phyloP scores from a whole-genome alignment of 2,113 vertebrate genomes.

The Ramphastos sulfuratus region DNA sequence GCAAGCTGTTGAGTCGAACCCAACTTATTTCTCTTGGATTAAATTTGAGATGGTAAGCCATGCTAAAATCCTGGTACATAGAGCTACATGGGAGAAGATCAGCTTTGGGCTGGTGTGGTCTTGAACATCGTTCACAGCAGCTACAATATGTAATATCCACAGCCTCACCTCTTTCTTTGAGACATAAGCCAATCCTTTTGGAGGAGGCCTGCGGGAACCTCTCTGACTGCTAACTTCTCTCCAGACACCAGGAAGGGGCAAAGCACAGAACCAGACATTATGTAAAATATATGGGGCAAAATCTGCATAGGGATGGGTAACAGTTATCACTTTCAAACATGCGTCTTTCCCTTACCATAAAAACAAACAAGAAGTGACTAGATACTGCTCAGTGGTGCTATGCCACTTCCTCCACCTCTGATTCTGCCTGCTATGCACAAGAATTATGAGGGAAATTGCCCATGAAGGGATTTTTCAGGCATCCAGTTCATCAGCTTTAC shows the following conservation, averaged over 20 bases:
- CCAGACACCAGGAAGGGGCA: background rate
- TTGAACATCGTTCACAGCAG: background rate
- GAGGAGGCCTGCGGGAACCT: background rate
- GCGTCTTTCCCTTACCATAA: background rate
- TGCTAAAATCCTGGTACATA: background rate
- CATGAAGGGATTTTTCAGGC: background rate
- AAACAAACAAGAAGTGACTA: background rate
- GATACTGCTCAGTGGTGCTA: background rate
- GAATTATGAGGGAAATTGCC: background rate
- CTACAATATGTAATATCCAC: background rate
- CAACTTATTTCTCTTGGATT: background rate
- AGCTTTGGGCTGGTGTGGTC: background rate
- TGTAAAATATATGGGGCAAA: background rate
- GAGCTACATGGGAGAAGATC: background rate
- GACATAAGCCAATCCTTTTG: background rate
- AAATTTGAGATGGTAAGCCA: background rate
- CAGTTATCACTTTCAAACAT: background rate
- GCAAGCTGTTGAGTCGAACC: background rate
- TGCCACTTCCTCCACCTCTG: background rate
- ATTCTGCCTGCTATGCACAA: background rate
- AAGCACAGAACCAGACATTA: background rate
- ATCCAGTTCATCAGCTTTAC: background rate
- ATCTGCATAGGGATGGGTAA: background rate
- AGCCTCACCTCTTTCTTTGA: background rate
- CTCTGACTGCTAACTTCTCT: background rate